Evolutionary conservation across 2,888 invertebrate species (phyloP).

Genomic region (Ichneumon xanthorius): DNA sequence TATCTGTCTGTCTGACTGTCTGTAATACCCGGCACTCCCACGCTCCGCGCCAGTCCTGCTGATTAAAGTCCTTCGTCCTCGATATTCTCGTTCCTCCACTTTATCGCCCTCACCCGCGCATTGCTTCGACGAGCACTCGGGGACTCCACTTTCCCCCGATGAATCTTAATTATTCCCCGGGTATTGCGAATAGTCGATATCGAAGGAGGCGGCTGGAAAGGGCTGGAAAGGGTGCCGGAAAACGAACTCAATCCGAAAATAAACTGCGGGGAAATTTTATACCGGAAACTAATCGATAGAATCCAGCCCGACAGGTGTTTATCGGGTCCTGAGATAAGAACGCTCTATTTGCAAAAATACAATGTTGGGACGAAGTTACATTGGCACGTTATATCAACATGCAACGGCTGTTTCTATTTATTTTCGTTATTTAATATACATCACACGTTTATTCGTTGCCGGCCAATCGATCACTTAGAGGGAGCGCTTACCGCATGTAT

Average conservation of each 20-base stretch:
- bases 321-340: not conserved
- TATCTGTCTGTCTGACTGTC: too few relatives aligned
- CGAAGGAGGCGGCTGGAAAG: slow-evolving; percentile 37
- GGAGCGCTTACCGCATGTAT: not conserved
- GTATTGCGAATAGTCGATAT: slow-evolving; percentile 45
- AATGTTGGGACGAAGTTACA: too few relatives aligned
- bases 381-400: too few relatives aligned
- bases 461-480: slow-evolving; percentile 1
- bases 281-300: not conserved
- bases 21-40: not conserved
- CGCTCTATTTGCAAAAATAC: too few relatives aligned
- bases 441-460: not conserved
- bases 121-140: slow-evolving; percentile 40
- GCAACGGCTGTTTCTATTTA: too few relatives aligned
- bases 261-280: not conserved
- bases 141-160: slow-evolving; percentile 49
- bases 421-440: not conserved
- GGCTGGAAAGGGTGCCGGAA: slow-evolving; percentile 3
- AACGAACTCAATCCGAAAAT: not conserved
- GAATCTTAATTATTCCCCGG: slow-evolving; percentile 70
- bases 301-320: not conserved
- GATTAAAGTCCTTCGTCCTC: slow-evolving; percentile 68
- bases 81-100: slow-evolving; percentile 38
- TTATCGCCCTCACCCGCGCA: slow-evolving; percentile 39
- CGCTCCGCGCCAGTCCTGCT: slow-evolving; percentile 44